Percentiles rank a stretch among this genome's conserved stretches.
phyloP scores from a whole-genome alignment of 2,797 vertebrate species.

The Crenichthys baileyi region DNA sequence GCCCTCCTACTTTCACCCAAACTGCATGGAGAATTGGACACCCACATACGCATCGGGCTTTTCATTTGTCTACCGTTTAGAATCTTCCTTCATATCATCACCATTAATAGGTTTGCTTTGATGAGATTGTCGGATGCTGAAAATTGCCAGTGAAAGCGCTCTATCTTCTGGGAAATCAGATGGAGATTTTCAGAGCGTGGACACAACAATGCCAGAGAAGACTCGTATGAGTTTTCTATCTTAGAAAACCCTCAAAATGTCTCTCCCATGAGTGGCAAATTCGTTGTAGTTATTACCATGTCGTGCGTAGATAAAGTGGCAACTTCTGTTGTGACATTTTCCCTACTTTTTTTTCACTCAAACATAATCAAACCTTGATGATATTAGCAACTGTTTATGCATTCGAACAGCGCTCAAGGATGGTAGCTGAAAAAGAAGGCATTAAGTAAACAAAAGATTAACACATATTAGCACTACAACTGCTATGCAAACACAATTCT shows the following conservation, averaged over 20 bases:
- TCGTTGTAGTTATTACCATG: constrained; percentile 45
- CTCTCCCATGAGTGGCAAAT: constrained; percentile 46
- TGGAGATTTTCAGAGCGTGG: constrained; percentile 60
- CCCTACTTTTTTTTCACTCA: constrained; percentile 22
- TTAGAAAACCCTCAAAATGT: constrained; percentile 58
- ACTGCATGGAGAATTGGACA: constrained; percentile 57
- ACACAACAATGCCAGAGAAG: constrained; percentile 67
- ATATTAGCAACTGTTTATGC: constrained; percentile 5
- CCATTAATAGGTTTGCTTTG: constrained; percentile 73
- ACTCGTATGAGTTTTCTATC: constrained; percentile 68
- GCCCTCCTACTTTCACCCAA: constrained; percentile 47
- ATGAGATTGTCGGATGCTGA: constrained; percentile 72
- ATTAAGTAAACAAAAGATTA: constrained; percentile 22
- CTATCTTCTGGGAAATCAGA: constrained; percentile 76
- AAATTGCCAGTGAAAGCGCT: constrained; percentile 67
- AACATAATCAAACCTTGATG: constrained; percentile 36
- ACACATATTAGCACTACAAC: constrained; percentile 15
- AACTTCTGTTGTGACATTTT: constrained; percentile 27
- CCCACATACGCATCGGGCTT: constrained; percentile 57
- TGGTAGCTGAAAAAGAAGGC: constrained; percentile 8
- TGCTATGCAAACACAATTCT: constrained; percentile 8
- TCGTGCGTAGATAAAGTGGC: constrained; percentile 41
- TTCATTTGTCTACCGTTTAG: constrained; percentile 67
- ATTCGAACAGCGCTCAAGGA: constrained; percentile 13
- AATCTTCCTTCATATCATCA: constrained; percentile 63